A percentile compares a stretch with the other conserved stretches of the same genome.
Conservation (phyloP, 2,888 invertebrate genomes). For the Zeuzera pyrina region DNA sequence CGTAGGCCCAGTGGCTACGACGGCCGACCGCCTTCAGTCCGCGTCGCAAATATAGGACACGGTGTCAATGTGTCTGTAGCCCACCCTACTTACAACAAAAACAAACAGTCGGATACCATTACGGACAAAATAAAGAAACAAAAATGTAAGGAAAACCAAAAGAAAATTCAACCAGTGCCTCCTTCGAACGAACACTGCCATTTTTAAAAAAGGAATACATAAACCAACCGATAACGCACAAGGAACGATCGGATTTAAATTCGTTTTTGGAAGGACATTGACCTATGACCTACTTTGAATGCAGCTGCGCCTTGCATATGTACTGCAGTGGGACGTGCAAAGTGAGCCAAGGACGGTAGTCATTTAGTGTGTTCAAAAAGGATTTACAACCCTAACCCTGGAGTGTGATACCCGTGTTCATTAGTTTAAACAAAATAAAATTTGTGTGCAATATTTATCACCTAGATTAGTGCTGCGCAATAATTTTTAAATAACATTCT, state of each 20-base stretch:
- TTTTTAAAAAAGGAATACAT: conserved; percentile 7
- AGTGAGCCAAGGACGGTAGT: conserved; percentile 17
- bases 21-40: conserved; percentile 38
- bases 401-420: conserved; percentile 63
- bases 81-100: conserved; percentile 27
- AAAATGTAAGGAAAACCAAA: conserved; percentile 14
- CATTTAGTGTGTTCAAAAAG: conserved; percentile 41
- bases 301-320: conserved; percentile 50
- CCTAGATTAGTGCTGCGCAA: conserved; percentile 26
- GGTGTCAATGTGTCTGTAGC: conserved; percentile 43
- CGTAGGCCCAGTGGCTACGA: conserved; percentile 66
- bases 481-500: conserved; percentile 24
- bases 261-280: conserved; percentile 34
- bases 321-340: conserved; percentile 36
- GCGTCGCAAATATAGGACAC: conserved; percentile 46
- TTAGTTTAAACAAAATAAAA: no score
- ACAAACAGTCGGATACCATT: conserved; percentile 25
- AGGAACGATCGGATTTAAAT: conserved; percentile 23
- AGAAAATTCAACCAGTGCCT: conserved; percentile 36
- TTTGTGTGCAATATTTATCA: conserved; percentile 15
- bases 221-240: conserved; percentile 25
- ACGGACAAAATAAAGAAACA: conserved; percentile 20
- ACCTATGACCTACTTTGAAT: conserved; percentile 58
- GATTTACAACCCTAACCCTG: conserved; percentile 15
- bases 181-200: conserved; percentile 37